Evolutionary conservation across 2,797 vertebrate genomes (phyloP), one percentile per base, ranked within the genome.

Genomic region (Tokudaia tokunoshimensis): DNA sequence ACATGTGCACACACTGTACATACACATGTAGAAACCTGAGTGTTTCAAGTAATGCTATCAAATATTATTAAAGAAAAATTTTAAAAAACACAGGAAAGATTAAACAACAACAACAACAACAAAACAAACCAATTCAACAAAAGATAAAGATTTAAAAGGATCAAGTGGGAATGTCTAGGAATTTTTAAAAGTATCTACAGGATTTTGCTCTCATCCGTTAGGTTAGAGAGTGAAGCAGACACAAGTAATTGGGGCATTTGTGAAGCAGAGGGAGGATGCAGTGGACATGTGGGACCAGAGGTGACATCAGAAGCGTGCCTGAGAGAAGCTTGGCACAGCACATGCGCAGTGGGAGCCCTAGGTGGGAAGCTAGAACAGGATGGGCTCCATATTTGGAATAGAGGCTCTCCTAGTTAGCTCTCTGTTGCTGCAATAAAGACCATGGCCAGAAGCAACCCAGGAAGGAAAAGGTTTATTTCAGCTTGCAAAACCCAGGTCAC

Each of bases 311-410:
- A 86, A 15, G 31, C 61, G 0, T 31, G 59, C 37, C 59, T 0
- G 17, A 70, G 47, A 70, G 31, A 17, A n/a, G 63, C 44, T 7
- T 1, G 31, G 76, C 20, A 11, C 6, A 6, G 2, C 8, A 8
- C 1, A 26, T 14, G 70, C 47, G 9, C n/a, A 11, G 20, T 0
- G 3, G 52, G 24, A 24, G 29, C 3, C 19, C 7, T 9, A 3
- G 26, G 2, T 0, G 19, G 34, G 84, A 86, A n/a, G 0, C 0
- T 0, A 57, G 67, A 0, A 17, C 0, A 8, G 37, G 6, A 20
- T 26, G 4, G 57, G 44, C n/a, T 55, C 34, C 3, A 1, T 3
- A 34, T 15, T 12, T 3, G 31, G 29, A 22, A 29, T 50, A 17
- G 61, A 50, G 2, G 44, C 57, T 34, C 4, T 22, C 3, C 44